phyloP scores from a whole-genome alignment of 2,113 vertebrate genomes.

The Raja brachyura region DNA sequence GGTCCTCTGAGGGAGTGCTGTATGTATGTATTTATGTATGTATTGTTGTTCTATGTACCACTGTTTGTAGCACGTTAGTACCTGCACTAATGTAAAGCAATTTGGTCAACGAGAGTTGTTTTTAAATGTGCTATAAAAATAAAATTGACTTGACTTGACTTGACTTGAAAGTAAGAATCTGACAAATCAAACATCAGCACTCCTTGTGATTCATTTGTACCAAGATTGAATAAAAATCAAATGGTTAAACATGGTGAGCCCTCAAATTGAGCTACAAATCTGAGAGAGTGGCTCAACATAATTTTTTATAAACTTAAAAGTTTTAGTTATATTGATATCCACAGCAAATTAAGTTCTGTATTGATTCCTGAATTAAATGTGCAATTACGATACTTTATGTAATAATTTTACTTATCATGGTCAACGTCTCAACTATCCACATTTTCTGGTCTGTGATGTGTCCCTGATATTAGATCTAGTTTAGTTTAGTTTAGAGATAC shows the following conservation, averaged over 20 bases:
- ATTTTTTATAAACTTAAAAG: neutral
- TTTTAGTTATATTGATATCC: conserved; percentile 17
- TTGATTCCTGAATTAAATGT: neutral
- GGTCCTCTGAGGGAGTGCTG: no score
- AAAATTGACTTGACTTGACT: no score
- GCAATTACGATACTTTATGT: neutral
- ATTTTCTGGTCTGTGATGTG: neutral
- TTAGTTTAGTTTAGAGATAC: no score
- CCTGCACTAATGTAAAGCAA: no score
- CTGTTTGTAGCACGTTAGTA: no score
- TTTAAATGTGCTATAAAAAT: no score
- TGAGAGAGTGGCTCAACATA: no score
- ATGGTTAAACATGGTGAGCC: neutral
- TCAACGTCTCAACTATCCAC: neutral
- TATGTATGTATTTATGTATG: no score
- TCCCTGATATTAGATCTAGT: neutral
- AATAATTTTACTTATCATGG: neutral
- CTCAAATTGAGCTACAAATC: neutral
- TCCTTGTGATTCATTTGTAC: neutral
- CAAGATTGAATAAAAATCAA: neutral
- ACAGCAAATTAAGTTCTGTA: neutral
- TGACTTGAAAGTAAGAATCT: neutral
- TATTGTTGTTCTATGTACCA: no score
- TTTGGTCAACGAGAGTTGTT: no score
- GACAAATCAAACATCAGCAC: neutral